Evolutionary conservation across 2,797 vertebrate species (phyloP).

Genomic region (Borostomias antarcticus): DNA sequence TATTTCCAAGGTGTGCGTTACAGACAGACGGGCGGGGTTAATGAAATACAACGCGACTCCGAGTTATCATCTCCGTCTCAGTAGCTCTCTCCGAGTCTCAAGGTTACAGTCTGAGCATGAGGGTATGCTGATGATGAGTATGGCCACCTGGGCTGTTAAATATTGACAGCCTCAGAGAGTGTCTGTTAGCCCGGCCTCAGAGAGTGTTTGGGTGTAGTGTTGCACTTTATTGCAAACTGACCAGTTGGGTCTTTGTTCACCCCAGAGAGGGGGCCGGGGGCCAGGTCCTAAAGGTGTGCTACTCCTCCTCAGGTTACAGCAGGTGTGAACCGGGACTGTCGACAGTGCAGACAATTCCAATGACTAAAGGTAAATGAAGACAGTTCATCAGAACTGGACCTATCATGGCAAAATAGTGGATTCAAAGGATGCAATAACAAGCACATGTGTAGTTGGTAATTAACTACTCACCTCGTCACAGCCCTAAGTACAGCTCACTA

Average conservation of each 20-base stretch:
- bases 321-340: slow-evolving; percentile 3
- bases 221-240: slow-evolving; percentile 2
- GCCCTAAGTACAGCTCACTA: too few species aligned
- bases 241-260: slow-evolving; percentile 3
- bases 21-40: not conserved
- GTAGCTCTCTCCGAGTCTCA: not conserved
- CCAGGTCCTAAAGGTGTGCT: not conserved
- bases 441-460: too few species aligned
- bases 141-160: slow-evolving; percentile 9
- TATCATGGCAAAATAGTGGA: not conserved
- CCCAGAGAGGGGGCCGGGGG: slow-evolving; percentile 7
- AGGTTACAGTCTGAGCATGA: not conserved
- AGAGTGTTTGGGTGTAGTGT: slow-evolving; percentile 3
- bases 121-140: not conserved
- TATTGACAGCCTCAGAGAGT: not conserved
- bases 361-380: not conserved
- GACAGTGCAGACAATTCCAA: not conserved
- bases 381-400: not conserved
- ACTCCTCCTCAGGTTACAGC: slow-evolving; percentile 13
- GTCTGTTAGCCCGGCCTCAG: too few species aligned
- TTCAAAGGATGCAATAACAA: not conserved
- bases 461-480: too few species aligned
- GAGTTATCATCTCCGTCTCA: not conserved
- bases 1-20: slow-evolving; percentile 11
- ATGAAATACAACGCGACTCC: not conserved